phyloP scores from a whole-genome alignment of 2,797 vertebrate species.

The Diplodus sargus region DNA sequence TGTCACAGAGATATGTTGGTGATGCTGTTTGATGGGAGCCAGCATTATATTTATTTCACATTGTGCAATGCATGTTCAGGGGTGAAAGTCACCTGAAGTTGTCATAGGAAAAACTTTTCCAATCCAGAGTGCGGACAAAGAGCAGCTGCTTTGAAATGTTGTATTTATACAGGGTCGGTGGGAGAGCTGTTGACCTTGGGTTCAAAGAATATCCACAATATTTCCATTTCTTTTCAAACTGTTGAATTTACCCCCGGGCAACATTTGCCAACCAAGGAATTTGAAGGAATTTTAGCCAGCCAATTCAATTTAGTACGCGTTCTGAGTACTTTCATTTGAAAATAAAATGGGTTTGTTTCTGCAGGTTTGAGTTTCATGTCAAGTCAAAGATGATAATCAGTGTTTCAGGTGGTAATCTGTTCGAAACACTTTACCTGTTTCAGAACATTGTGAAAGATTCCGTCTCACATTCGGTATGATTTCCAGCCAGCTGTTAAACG shows the following conservation, averaged over 20 bases:
- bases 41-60: constrained; percentile 45
- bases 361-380: constrained; percentile 5
- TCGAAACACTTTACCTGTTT: constrained; percentile 14
- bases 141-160: neutral
- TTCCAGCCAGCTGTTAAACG: constrained; percentile 27
- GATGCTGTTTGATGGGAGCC: constrained; percentile 7
- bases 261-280: constrained; percentile 31
- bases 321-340: neutral
- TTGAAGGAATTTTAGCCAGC: constrained; percentile 33
- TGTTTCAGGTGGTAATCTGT: constrained; percentile 33
- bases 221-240: constrained; percentile 38
- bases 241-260: constrained; percentile 34
- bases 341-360: neutral
- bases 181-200: neutral
- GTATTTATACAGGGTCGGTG: neutral
- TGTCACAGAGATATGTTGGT: constrained; percentile 8
- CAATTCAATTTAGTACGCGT: constrained; percentile 27
- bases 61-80: constrained; percentile 31
- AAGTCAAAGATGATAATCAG: constrained; percentile 10
- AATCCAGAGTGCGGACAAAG: neutral
- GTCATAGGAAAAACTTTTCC: neutral
- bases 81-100: neutral
- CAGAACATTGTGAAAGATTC: constrained; percentile 10
- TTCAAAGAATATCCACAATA: constrained; percentile 24
- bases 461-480: constrained; percentile 19